Conservation (phyloP, 2,113 vertebrate genomes). For the Megalops atlanticus region DNA sequence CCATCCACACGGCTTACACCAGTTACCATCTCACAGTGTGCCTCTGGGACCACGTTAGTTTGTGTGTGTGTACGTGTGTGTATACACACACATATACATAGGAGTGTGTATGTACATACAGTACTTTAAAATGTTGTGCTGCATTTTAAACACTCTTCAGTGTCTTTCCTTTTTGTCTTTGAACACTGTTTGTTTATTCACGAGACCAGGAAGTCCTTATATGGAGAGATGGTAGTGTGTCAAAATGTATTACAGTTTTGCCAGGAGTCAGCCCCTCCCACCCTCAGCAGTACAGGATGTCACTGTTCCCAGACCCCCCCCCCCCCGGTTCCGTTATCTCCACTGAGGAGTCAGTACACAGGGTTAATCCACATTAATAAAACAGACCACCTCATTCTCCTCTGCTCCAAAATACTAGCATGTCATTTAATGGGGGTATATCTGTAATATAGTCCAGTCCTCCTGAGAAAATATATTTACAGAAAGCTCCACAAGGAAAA, state of each 20-base stretch:
- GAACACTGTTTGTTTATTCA: not conserved
- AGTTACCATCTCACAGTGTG: no score
- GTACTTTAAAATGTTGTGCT: no score
- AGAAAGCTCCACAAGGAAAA: no score
- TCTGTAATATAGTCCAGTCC: no score
- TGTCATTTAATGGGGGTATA: slow-evolving; percentile 1
- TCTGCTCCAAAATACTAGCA: not conserved
- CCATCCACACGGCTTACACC: no score
- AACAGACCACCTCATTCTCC: not conserved
- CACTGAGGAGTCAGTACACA: not conserved
- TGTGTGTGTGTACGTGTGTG: no score
- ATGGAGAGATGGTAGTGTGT: not conserved
- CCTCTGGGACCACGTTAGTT: no score
- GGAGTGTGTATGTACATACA: no score
- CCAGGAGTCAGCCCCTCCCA: not conserved
- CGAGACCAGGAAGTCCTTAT: not conserved
- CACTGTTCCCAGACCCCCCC: not conserved
- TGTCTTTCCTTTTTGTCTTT: no score
- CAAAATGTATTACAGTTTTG: not conserved
- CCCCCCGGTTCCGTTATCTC: not conserved
- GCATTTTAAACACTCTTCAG: no score
- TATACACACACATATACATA: no score
- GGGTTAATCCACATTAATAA: not conserved
- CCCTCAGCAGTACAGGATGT: not conserved
- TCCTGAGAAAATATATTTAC: no score